Base-by-base conservation (phyloP, 2,888 invertebrate species). In the Desoria tigrina region DNA sequence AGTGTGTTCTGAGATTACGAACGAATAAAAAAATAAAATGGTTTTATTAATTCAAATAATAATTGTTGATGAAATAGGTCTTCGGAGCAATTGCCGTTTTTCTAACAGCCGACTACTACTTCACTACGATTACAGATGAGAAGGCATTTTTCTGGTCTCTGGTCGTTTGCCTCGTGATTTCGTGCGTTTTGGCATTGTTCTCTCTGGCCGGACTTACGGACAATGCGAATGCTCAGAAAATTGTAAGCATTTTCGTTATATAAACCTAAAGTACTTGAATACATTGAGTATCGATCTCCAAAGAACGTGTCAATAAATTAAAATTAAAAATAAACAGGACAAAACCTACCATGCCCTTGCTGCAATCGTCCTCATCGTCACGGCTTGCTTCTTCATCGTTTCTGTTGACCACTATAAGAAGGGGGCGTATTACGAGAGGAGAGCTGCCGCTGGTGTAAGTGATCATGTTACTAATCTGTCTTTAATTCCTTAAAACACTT, bases 381-480 rank as follows among this genome's bases (percentile, higher is more conserved):
- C 69, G 24, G 59, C 68, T 6, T 66, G 70, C 28, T 61, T 71
- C 45, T 74, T 72, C 60, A 63, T 73, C 27, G 65, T 73, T 42
- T 65, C 70, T 11, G 74, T 74, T n/a, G 67, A 72, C 50, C 69
- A 72, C 16, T n/a, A 50, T 26, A 63, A 39, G 39, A 16, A 59
- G 26, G 18, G 55, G 16, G 45, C 49, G 18, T 32, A 61, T n/a
- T 74, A 72, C 58, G 66, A 66, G 2, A 67, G 67, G 28, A 63
- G 70, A 54, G 59, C 70, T 21, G 67, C 74, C 7, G 67, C 73
- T 55, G 74, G 74, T 73, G 74, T 74, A 61, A 71, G 66, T 59
- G 63, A 18, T 39, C n/a, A 26, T 23, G 23, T 42, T 39, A 9
- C 16, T 39, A 39, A 26, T 26, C 28, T 59, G n/a, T 45, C 1